Evolutionary conservation across 2,113 vertebrate species (phyloP), one percentile per base, ranked within the genome.

Genomic region (Vulpes vulpes): DNA sequence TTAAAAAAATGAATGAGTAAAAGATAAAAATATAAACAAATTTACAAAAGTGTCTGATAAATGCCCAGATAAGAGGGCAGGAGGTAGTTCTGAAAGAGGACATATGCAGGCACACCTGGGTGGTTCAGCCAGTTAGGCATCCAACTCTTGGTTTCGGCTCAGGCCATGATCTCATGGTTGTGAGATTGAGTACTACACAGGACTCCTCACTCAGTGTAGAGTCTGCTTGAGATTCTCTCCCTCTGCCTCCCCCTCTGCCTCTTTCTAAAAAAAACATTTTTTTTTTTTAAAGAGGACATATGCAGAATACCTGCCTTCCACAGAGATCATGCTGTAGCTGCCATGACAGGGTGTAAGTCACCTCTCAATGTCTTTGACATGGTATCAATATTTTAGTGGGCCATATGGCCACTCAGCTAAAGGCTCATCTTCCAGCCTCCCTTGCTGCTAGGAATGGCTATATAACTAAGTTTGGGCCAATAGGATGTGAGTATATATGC

Each of bases 11-110:
- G 35, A 91, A 83, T 27, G 23, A 55, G n/a, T 43, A 95, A 74
- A 93, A 69, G 53, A 62, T 90, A n/a, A 94, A 95, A 84, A 95
- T 51, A 89, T 69, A 92, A 94, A 71, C 62, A 94, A 51, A 20
- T 73, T 83, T 65, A 78, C 27, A 85, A 95, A 88, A 16, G 7
- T 71, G n/a, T 92, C 22, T 85, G 30, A 74, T 65, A 71, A 96
- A 92, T 73, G 30, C 25, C 32, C 7, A 76, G 19, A 69, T 51
- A 62, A 84, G 0, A 62, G 5, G 71, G 57, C 43, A 87, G 49
- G 30, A 93, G n/a, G 20, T n/a, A 60, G 49, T 57, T 69, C 30
- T 82, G 69, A 84, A 71, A 81, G 43, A 64, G 43, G 73, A 43
- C 8, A 69, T 23, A 51, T 60, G n/a, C 67, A 67, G 25, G 83